phyloP scores from a whole-genome alignment of 2,888 invertebrate species.

The Hirtodrosophila trivittata region DNA sequence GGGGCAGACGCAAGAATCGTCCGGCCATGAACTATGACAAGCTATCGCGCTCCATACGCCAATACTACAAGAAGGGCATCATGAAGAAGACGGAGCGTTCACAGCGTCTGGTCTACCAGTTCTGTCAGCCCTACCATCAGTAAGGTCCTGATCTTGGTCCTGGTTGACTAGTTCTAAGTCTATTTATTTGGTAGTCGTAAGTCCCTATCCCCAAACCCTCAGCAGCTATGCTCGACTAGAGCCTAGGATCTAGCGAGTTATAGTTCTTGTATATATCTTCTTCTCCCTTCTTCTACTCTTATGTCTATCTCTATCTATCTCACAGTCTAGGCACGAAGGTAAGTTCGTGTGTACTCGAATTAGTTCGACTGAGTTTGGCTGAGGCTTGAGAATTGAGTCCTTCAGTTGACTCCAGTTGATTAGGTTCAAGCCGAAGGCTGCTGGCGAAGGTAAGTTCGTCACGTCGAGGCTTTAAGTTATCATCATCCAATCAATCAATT shows the following conservation, averaged over 20 bases:
- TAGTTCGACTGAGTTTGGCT: constrained; percentile 45
- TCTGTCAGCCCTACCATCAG: constrained; percentile 96
- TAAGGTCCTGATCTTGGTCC: constrained; percentile 83
- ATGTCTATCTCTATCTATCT: constrained; percentile 2
- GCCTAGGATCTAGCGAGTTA: constrained; percentile 55
- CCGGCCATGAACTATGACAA: constrained; percentile 99
- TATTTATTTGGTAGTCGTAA: constrained; percentile 68
- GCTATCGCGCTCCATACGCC: constrained; percentile 97
- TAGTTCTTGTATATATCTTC: constrained; percentile 70
- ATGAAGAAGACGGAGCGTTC: constrained; percentile 99
- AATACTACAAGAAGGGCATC: constrained; percentile 99
- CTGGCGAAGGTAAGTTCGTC: constrained; percentile 76
- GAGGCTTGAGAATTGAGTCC: constrained; percentile 19
- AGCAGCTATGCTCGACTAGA: constrained; percentile 70
- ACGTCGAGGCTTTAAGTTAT: constrained; percentile 68
- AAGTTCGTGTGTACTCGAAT: constrained; percentile 63
- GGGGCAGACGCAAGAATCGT: constrained; percentile 99
- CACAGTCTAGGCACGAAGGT: constrained; percentile 66
- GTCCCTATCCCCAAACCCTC: constrained; percentile 22
- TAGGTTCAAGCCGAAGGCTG: constrained; percentile 55
- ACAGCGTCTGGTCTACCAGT: constrained; percentile 99
- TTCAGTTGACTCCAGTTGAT: constrained; percentile 31
- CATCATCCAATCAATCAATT: constrained; percentile 57
- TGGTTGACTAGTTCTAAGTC: constrained; percentile 53
- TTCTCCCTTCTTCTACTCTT: neutral